Conservation (phyloP, 2,797 vertebrate species). For the Phrynocephalus vlangalii region DNA sequence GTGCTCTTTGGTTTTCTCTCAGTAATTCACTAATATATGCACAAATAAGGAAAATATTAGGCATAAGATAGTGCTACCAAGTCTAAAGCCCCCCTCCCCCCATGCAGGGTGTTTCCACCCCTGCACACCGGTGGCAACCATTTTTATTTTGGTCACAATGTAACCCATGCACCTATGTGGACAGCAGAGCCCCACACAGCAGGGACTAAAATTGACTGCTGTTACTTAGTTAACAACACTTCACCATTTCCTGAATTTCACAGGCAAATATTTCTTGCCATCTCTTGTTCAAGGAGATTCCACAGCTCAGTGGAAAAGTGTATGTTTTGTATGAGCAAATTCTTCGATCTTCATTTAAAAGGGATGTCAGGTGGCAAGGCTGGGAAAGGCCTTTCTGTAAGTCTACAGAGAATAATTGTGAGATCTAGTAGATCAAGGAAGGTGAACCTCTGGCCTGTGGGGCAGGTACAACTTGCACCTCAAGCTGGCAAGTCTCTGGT, state of each 20-base stretch:
- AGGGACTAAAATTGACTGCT: too few relatives aligned
- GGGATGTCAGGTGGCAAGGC: not conserved
- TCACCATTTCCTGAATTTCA: not conserved
- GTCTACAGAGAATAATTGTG: not conserved
- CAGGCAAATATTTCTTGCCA: not conserved
- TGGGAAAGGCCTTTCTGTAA: not conserved
- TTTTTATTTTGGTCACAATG: too few relatives aligned
- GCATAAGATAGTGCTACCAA: not conserved
- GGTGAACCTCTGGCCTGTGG: too few relatives aligned
- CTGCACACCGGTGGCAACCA: too few relatives aligned
- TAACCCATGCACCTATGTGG: too few relatives aligned
- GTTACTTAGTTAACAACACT: not conserved
- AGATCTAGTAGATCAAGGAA: not conserved
- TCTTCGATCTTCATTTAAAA: constrained; percentile 6
- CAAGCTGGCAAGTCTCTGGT: too few relatives aligned
- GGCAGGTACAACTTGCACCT: too few relatives aligned
- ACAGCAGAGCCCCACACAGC: too few relatives aligned
- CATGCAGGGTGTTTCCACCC: too few relatives aligned
- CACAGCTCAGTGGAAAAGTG: not conserved
- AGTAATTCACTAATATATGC: not conserved
- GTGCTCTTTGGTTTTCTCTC: not conserved
- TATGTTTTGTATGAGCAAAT: not conserved
- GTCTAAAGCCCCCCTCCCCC: too few relatives aligned
- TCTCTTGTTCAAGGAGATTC: not conserved
- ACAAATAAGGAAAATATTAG: not conserved